Evolutionary conservation across 2,888 invertebrate genomes (phyloP).

Genomic region (Noctua janthe): DNA sequence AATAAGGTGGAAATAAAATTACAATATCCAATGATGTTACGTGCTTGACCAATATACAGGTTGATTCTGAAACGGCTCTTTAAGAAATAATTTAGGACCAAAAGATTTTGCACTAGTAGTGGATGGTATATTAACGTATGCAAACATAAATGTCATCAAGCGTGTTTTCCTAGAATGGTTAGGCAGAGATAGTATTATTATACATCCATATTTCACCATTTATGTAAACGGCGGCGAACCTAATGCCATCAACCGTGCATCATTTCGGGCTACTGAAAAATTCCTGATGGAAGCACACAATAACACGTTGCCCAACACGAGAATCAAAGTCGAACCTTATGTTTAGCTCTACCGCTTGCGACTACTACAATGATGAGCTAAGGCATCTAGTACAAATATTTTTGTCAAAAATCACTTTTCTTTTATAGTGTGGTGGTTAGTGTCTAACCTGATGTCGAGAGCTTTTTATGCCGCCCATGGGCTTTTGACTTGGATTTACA

Average conservation of each 20-base stretch:
- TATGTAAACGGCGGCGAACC: not conserved
- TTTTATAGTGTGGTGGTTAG: no score
- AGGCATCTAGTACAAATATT: not conserved
- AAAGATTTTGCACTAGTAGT: not conserved
- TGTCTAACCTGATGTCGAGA: no score
- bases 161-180: not conserved
- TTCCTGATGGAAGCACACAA: not conserved
- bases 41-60: conserved; percentile 17
- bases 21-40: conserved; percentile 16
- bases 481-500: no score
- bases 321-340: not conserved
- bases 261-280: not conserved
- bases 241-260: not conserved
- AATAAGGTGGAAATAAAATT: conserved; percentile 9
- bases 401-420: not conserved
- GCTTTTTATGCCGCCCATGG: no score
- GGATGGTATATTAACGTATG: no score
- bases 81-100: not conserved
- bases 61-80: not conserved
- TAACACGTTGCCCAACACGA: not conserved
- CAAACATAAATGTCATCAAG: not conserved
- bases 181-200: not conserved
- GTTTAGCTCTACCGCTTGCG: not conserved
- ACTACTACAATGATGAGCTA: not conserved
- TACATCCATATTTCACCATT: not conserved